phyloP scores from a whole-genome alignment of 2,888 invertebrate genomes.

The Pelosia muscerda region DNA sequence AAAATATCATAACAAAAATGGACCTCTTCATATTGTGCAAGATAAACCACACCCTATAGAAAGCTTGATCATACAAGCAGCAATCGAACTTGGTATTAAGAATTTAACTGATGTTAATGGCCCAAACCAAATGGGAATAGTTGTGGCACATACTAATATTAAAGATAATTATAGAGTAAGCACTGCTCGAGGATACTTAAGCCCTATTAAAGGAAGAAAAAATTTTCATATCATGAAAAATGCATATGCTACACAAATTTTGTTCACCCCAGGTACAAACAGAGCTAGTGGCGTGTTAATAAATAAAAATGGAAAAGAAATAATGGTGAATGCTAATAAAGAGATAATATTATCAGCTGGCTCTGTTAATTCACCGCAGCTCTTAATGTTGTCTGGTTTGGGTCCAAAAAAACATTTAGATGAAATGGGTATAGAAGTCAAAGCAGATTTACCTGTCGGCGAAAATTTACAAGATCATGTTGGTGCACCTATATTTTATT shows the following conservation, averaged over 20 bases:
- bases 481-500: constrained; percentile 70
- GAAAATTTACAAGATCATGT: constrained; percentile 85
- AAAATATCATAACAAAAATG: constrained; percentile 71
- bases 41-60: constrained; percentile 56
- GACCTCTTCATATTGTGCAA: constrained; percentile 69
- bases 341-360: constrained; percentile 85
- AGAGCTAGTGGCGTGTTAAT: constrained; percentile 74
- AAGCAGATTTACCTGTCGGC: constrained; percentile 81
- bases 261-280: constrained; percentile 81
- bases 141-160: constrained; percentile 74
- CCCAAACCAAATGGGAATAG: constrained; percentile 79
- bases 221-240: constrained; percentile 83
- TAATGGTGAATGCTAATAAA: constrained; percentile 71
- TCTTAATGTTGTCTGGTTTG: constrained; percentile 83
- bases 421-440: constrained; percentile 69
- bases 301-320: constrained; percentile 66
- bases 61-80: constrained; percentile 68
- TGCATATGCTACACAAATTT: constrained; percentile 82
- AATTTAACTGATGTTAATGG: constrained; percentile 73
- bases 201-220: constrained; percentile 66
- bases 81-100: constrained; percentile 76
- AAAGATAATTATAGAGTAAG: constrained; percentile 80
- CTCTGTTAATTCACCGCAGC: constrained; percentile 82
- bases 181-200: constrained; percentile 85
- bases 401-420: constrained; percentile 78